A percentile compares a stretch with the other conserved stretches of the same genome.
phyloP scores from a whole-genome alignment of 2,888 invertebrate species.

The Machimus atricapillus region DNA sequence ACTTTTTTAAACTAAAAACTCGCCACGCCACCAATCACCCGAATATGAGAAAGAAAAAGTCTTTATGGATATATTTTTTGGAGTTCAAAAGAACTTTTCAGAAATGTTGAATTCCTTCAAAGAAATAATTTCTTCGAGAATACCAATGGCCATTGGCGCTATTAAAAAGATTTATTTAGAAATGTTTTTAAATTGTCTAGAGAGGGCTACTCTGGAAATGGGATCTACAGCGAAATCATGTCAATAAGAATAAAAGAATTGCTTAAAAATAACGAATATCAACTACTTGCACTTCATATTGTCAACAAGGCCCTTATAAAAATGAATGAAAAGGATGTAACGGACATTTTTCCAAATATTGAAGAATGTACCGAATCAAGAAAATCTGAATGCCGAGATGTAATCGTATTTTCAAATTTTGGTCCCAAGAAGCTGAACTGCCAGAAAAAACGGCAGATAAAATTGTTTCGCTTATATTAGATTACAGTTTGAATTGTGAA shows the following conservation, averaged over 20 bases:
- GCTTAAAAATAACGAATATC: constrained; percentile 52
- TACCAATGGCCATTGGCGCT: constrained; percentile 50
- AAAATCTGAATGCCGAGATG: constrained; percentile 51
- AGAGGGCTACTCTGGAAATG: constrained; percentile 48
- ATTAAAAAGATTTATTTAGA: constrained; percentile 53
- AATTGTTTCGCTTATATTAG: constrained; percentile 65
- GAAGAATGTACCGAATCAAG: constrained; percentile 49
- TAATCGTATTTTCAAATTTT: constrained; percentile 66
- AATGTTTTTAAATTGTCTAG: constrained; percentile 53
- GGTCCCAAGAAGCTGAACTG: constrained; percentile 65
- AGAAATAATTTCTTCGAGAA: constrained; percentile 49
- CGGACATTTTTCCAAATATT: constrained; percentile 50
- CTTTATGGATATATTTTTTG: constrained; percentile 49
- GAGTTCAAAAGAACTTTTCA: constrained; percentile 63
- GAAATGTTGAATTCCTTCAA: constrained; percentile 61
- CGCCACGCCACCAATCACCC: no score
- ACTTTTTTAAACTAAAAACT: no score
- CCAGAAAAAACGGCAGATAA: constrained; percentile 61
- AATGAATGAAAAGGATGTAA: constrained; percentile 49
- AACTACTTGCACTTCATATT: constrained; percentile 54
- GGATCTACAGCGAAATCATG: constrained; percentile 50
- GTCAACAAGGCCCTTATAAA: constrained; percentile 52
- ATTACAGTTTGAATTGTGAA: constrained; percentile 66
- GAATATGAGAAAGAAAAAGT: constrained; percentile 49
- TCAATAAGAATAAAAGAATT: constrained; percentile 51